phyloP scores from a whole-genome alignment of 2,113 vertebrate species.

The Himantopus leucocephalus region DNA sequence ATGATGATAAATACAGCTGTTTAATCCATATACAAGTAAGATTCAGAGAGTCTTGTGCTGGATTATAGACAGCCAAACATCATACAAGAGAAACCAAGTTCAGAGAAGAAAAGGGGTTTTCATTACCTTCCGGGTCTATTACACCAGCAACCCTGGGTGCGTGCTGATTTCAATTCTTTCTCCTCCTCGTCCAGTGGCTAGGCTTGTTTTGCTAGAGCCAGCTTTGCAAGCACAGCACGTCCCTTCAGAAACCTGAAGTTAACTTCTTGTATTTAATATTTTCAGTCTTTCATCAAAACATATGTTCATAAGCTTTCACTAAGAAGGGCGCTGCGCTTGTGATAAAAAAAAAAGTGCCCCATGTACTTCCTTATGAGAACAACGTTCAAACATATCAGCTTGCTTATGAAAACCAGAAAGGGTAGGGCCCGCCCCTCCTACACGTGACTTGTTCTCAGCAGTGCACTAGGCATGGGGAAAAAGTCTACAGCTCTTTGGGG shows the following conservation, averaged over 20 bases:
- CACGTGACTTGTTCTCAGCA: neutral
- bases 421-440: accelerated
- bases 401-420: neutral
- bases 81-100: neutral
- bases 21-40: neutral
- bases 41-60: neutral
- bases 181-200: neutral
- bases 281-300: neutral
- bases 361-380: neutral
- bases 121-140: neutral
- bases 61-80: neutral
- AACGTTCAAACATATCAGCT: neutral
- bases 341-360: neutral
- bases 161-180: neutral
- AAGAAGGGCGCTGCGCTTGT: neutral
- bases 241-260: neutral
- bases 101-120: neutral
- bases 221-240: neutral
- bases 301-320: neutral
- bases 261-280: neutral
- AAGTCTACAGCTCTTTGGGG: neutral
- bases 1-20: neutral
- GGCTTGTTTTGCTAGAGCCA: neutral
- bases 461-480: neutral
- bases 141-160: neutral